Evolutionary conservation across 2,797 vertebrate species (phyloP), one percentile per base, ranked within the genome.

Genomic region (Propithecus deckenii): DNA sequence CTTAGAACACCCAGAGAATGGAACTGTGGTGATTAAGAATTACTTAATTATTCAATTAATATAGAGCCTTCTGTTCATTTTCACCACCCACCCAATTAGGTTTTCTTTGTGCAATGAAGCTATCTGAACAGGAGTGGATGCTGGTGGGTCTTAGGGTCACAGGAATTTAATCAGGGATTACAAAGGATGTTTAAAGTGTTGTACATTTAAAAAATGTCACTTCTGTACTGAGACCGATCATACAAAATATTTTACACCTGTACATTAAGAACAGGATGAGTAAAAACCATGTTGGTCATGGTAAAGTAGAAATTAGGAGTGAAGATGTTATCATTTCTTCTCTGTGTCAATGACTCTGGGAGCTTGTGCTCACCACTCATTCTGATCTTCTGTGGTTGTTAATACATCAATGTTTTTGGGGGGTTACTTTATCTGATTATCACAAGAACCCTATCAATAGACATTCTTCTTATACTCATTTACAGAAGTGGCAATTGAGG

Each of bases 371-470:
- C 55, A 57, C 55, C 55, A 23, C 55, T 63, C 2, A 50, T 5
- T 5, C 4, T 35, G 3, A 50, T 20, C 41, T 48, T 35, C 17
- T 22, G 0, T 52, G 41, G 25, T n/a, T 67, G 13, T 7, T 69
- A 12, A 0, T 28, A 1, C 18, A 9, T 9, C 30, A 0, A 0
- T 20, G 32, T 28, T n/a, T 78, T 67, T 30, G 13, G 25, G 1
- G 20, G 22, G 1, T 59, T 23, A 22, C 23, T 7, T 67, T 48
- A n/a, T 75, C 9, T 30, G 7, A 46, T 35, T 65, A 4, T 63
- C 52, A 23, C 23, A 91, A 85, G 32, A 89, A 25, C 1, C 22
- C 4, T 22, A 7, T n/a, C 25, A 15, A 75, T 35, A 67, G 28
- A 4, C 1, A 30, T 65, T 67, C 8, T 81, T 57, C 20, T 20